Evolutionary conservation across 2,797 vertebrate genomes (phyloP).

Genomic region (Gorsachius magnificus): DNA sequence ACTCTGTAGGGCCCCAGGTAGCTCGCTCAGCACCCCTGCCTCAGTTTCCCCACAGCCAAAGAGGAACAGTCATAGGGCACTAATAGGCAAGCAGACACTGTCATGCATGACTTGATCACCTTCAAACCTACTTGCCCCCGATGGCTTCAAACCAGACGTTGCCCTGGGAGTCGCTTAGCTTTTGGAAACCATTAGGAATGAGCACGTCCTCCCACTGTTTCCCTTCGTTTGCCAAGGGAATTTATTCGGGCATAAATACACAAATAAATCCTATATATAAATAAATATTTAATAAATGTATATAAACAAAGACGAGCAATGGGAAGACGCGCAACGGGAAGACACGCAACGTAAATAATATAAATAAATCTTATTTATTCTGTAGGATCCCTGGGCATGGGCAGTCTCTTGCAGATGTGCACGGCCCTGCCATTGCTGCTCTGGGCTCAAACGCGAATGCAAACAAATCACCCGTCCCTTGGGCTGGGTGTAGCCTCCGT

Average conservation of each 20-base stretch:
- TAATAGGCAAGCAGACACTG: not conserved
- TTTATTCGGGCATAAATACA: not conserved
- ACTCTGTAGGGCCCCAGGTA: not conserved
- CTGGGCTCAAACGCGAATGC: not conserved
- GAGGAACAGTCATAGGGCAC: not conserved
- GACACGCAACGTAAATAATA: not conserved
- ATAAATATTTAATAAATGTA: not conserved
- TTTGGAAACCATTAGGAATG: not conserved
- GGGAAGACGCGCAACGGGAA: too few species aligned
- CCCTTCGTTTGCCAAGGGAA: not conserved
- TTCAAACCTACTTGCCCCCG: not conserved
- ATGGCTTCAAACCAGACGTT: not conserved
- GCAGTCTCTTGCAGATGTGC: not conserved
- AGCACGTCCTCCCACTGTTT: not conserved
- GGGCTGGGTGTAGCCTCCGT: not conserved
- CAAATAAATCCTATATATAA: not conserved
- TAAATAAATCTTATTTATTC: not conserved
- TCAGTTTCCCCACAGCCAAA: not conserved
- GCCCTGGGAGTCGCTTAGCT: not conserved
- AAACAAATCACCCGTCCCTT: not conserved
- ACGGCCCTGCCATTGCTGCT: not conserved
- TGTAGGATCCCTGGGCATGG: not conserved
- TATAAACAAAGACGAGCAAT: too few species aligned
- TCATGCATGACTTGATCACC: not conserved
- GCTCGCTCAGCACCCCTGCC: not conserved